These are phyloP conservation scores for Dromococcyx pavoninus DNA, from an alignment of 2,797 vertebrate genomes.

Conservation along the genomic window DNA sequence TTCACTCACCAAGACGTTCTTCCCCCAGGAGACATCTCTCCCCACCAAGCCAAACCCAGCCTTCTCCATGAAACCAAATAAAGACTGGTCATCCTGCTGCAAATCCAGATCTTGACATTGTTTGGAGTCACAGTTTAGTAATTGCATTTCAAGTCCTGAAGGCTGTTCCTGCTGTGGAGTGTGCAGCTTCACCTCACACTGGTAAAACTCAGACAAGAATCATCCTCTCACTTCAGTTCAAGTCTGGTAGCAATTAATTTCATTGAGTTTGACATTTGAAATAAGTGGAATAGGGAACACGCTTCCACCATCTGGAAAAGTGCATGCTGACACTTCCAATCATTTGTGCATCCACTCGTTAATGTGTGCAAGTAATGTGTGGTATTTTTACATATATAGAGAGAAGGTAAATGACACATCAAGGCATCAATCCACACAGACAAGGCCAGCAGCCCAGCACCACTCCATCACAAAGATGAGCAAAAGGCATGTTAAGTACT, in stretches of 20 bases:
- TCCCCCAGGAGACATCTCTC: background rate
- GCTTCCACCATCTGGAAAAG: conserved; percentile 24
- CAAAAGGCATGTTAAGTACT: background rate
- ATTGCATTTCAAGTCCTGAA: background rate
- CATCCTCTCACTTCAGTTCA: background rate
- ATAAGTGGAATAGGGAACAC: background rate
- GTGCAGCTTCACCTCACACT: background rate
- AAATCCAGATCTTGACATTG: background rate
- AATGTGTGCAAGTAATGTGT: background rate
- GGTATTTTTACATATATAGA: background rate
- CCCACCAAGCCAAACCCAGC: background rate
- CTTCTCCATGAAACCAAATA: background rate
- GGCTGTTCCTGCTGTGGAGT: background rate
- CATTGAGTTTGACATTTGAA: background rate
- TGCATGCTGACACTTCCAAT: background rate
- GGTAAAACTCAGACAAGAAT: background rate
- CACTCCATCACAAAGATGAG: background rate
- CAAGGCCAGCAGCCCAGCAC: background rate
- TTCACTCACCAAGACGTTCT: background rate
- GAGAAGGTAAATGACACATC: background rate
- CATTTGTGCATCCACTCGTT: background rate
- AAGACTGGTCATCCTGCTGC: background rate
- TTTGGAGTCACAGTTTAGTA: background rate
- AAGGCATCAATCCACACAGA: background rate
- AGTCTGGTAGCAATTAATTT: background rate